A percentile compares a stretch with the other conserved stretches of the same genome.
phyloP scores from a whole-genome alignment of 1,140 invertebrate species.

The Chionoecetes opilio region DNA sequence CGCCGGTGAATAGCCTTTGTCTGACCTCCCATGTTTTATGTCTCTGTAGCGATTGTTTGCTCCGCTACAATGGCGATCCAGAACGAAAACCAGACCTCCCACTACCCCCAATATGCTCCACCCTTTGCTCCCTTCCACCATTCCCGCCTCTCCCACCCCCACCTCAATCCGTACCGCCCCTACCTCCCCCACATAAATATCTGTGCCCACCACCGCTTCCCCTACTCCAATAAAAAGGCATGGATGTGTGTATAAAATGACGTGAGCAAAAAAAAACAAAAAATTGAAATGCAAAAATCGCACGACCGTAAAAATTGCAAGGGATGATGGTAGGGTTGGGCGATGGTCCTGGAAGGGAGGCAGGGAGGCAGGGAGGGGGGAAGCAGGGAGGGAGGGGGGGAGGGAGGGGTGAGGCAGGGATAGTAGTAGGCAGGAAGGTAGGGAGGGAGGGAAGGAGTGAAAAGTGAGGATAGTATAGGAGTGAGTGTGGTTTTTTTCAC shows the following conservation, averaged over 20 bases:
- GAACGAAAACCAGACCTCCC: not conserved
- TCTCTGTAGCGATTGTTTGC: constrained; percentile 2
- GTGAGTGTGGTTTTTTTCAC: too few species aligned
- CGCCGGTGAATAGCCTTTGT: constrained; percentile 36
- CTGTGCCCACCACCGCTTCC: not conserved
- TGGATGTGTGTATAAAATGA: too few species aligned
- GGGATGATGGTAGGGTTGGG: too few species aligned
- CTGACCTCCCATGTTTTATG: constrained; percentile 39
- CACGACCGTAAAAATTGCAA: constrained; percentile 3
- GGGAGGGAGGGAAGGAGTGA: too few species aligned
- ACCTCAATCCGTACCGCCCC: not conserved
- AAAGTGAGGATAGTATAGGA: not conserved
- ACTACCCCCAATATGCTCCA: too few species aligned
- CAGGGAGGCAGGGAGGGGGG: too few species aligned
- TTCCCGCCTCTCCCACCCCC: not conserved
- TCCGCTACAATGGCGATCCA: not conserved
- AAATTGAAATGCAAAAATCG: constrained; percentile 15
- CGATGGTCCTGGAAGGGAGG: too few species aligned
- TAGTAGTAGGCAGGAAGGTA: not conserved
- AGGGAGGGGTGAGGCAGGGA: not conserved
- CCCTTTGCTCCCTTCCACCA: not conserved
- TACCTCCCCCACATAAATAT: not conserved
- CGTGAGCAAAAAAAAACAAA: not conserved
- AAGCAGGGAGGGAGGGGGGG: not conserved
- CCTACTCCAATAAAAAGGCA: not conserved